Conservation (phyloP, 1,140 invertebrate genomes). For the Apis cerana region DNA sequence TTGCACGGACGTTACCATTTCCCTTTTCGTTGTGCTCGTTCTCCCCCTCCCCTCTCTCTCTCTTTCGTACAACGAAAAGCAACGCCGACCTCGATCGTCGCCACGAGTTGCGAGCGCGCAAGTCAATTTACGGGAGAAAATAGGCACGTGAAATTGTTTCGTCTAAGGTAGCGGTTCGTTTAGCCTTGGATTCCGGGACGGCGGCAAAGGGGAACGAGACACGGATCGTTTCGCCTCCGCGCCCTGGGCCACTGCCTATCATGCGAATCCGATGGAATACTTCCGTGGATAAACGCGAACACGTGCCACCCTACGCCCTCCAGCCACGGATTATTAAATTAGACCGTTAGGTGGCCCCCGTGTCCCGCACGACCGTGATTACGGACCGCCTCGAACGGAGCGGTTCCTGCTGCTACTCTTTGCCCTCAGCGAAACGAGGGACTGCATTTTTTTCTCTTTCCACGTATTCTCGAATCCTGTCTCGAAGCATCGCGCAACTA, state of each 20-base stretch:
- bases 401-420: no score
- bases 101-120: slow-evolving; percentile 45
- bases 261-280: slow-evolving; percentile 64
- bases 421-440: slow-evolving; percentile 5
- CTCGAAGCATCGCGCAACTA: not conserved
- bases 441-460: not conserved
- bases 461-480: not conserved
- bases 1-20: not conserved
- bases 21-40: not conserved
- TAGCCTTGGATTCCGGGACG: slow-evolving; percentile 59
- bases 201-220: slow-evolving; percentile 51
- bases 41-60: not conserved
- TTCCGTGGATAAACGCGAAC: slow-evolving; percentile 62
- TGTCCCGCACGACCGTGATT: not conserved
- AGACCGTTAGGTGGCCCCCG: slow-evolving; percentile 52
- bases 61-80: slow-evolving; percentile 30
- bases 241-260: slow-evolving; percentile 53
- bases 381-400: not conserved
- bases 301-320: slow-evolving; percentile 52
- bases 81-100: not conserved
- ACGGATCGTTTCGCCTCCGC: slow-evolving; percentile 26
- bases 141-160: slow-evolving; percentile 74
- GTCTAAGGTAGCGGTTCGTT: slow-evolving; percentile 72
- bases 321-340: slow-evolving; percentile 57
- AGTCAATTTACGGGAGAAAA: slow-evolving; percentile 75